Evolutionary conservation across 2,888 invertebrate species (phyloP), one percentile per base, ranked within the genome.

Genomic region (Candidula unifasciata): DNA sequence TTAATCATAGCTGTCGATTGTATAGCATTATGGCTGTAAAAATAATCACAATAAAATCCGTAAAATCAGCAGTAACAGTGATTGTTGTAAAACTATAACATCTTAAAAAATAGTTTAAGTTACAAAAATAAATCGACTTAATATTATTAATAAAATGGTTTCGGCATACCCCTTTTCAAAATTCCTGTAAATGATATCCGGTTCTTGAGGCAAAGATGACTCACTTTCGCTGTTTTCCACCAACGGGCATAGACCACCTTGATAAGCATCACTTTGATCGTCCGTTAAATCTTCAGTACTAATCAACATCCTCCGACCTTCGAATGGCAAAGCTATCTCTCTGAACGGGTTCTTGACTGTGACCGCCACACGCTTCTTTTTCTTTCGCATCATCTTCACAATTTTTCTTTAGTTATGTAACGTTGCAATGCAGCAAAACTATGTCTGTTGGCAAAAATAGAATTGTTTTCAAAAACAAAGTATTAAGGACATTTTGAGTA

Each of bases 251-350:
- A 13, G 44, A 44, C 44, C 44, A 13, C 44, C 13, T 10, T 44
- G 44, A 1, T 13, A 13, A 13, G 6, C 13, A 18, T 24, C 69
- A 37, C 21, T 35, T 2, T 1, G 30, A 5, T 16, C 35, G 35
- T 37, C 69, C 35, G 33, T 35, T n/a, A 73, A 44, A 52, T 73
- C 73, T 44, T 73, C 52, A 73, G n/a, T 16, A n/a, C 73, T 73
- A 73, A 73, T 73, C 44, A 73, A 44, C 73, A 73, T 73, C 37
- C 73, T 24, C 27, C 73, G 37, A n/a, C 73, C 73, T 73, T 73
- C 52, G n/a, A 73, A 73, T n/a, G 73, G 73, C 13, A 73, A 18
- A 44, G 13, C n/a, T 13, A 73, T 24, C 16, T 73, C 73, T 13
- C 44, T n/a, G 10, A 52, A 73, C n/a, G 44, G 73, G 13, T 73